Conservation (phyloP, 1,140 invertebrate genomes). For the Drosophila pandora region DNA sequence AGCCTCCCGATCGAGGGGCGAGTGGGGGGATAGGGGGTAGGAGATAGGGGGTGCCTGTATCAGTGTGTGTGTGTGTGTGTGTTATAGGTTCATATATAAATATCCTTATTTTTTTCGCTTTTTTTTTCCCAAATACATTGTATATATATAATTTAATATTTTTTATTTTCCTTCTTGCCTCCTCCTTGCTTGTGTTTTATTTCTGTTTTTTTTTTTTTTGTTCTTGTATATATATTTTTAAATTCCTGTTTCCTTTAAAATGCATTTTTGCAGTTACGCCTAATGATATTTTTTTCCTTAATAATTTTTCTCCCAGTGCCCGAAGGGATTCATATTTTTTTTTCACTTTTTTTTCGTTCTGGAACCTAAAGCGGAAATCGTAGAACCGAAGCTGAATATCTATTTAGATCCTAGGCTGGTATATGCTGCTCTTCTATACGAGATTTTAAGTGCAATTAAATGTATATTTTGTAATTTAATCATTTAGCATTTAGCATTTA, state of each 20-base stretch:
- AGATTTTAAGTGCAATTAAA: constrained; percentile 27
- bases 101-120: constrained; percentile 66
- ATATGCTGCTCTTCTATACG: constrained; percentile 17
- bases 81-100: constrained; percentile 73
- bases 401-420: constrained; percentile 8
- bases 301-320: constrained; percentile 30
- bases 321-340: constrained; percentile 1
- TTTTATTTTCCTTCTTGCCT: constrained; percentile 33
- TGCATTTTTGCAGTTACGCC: constrained; percentile 77
- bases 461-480: background rate
- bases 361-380: constrained; percentile 39
- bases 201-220: constrained; percentile 2
- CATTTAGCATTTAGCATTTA: constrained; percentile 4
- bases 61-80: constrained; percentile 34
- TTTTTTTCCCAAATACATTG: constrained; percentile 57
- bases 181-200: constrained; percentile 19
- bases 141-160: constrained; percentile 49
- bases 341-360: background rate
- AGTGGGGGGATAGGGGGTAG: background rate
- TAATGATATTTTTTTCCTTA: constrained; percentile 64
- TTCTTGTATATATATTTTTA: constrained; percentile 72
- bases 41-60: constrained; percentile 21
- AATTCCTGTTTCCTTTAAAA: constrained; percentile 81
- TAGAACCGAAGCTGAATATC: constrained; percentile 44
- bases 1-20: background rate